Percentiles rank a stretch among this genome's conserved stretches.
Evolutionary conservation across 2,797 vertebrate genomes (phyloP).

Genomic region (Leontocebus nigricollis): DNA sequence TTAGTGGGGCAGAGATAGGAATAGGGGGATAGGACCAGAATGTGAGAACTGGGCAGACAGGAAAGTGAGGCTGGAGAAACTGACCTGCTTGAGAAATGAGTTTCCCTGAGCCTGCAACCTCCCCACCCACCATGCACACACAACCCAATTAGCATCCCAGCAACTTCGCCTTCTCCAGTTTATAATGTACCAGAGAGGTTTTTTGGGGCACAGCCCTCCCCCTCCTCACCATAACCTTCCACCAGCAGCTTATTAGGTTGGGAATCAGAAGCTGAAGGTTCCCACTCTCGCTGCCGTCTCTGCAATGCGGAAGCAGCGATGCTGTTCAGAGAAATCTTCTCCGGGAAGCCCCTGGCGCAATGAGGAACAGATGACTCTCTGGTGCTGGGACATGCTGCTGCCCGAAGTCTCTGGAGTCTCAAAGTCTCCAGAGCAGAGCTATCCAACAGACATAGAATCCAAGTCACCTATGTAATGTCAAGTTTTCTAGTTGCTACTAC

Average conservation of each 20-base stretch:
- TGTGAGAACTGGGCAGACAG: background rate
- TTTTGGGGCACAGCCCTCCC: background rate
- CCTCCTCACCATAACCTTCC: background rate
- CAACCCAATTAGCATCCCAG: background rate
- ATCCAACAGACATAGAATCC: background rate
- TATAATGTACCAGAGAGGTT: background rate
- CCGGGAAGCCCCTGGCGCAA: background rate
- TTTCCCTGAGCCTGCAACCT: background rate
- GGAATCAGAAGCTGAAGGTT: background rate
- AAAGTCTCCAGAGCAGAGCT: background rate
- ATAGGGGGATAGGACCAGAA: background rate
- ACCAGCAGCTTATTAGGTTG: background rate
- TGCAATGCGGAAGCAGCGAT: background rate
- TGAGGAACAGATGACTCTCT: background rate
- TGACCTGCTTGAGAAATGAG: background rate
- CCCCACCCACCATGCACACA: background rate
- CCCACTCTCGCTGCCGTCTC: background rate
- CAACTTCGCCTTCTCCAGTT: background rate
- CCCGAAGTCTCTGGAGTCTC: background rate
- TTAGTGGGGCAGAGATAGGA: background rate
- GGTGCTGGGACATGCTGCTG: background rate
- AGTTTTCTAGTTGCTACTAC: background rate
- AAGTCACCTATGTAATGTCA: background rate
- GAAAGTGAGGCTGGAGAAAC: background rate
- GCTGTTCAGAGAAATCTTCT: background rate